Base-by-base conservation (phyloP, 2,888 invertebrate species). In the Philaethria dido region DNA sequence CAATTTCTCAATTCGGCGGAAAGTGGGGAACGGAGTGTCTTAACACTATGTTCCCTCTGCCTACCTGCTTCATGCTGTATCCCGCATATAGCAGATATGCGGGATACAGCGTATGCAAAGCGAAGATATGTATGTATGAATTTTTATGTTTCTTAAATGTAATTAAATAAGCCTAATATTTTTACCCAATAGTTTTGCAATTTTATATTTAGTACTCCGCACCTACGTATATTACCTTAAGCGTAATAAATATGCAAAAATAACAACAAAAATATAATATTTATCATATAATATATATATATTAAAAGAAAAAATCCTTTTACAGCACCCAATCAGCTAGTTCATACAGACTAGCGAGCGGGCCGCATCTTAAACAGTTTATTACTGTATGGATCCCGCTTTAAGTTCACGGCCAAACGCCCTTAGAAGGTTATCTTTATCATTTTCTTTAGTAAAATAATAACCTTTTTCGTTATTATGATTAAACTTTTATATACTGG, bases 401-500 rank as follows among this genome's bases (percentile, higher is more conserved):
- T 14, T 29, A 3, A 64, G 64, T 64, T 64, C 64, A 64, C 48
- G 48, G 64, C 11, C 64, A 57, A 14, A 36, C 57, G 57, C 39
- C 18, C 48, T 42, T 25, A 25, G 14, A 59, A 64, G 64, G 59
- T 64, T 64, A 29, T 59, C 48, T 64, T 18, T 18, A 39, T 16
- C 25, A 59, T 59, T 48, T 48, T 29, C 16, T 20, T 36, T 62
- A 36, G 33, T 44, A 36, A 36, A 45, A 16, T 25, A 20, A 20
- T 55, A 39, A n/a, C n/a, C 20, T 14, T 55, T 39, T 22, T 54
- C 16, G 16, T 52, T 52, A 16, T 52, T 52, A 52, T 52, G 16
- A 52, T 52, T 29, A 52, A 52, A 29, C 11, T 52, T 33, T 11
- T 52, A 25, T 25, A 16, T 16, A 16, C 29, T 3, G 52, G 0